Percentiles rank a stretch among this genome's conserved stretches.
phyloP scores from a whole-genome alignment of 2,797 vertebrate species.

The Micrastur ruficollis region DNA sequence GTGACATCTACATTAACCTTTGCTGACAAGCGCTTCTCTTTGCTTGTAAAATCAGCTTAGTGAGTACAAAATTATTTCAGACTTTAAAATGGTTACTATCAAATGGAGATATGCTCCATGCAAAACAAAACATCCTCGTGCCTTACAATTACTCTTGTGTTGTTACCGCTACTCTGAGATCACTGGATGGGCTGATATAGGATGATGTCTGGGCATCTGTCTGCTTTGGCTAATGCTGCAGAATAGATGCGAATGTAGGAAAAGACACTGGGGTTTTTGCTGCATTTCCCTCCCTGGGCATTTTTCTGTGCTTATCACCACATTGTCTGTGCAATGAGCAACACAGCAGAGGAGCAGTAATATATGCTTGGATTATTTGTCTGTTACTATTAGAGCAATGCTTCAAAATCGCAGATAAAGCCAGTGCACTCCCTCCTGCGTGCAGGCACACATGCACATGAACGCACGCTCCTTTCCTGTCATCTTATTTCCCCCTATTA shows the following conservation, averaged over 20 bases:
- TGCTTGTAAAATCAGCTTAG: constrained; percentile 66
- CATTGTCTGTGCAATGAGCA: constrained; percentile 10
- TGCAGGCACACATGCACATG: accelerated
- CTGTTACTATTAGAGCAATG: constrained; percentile 20
- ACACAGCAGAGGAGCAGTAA: constrained; percentile 29
- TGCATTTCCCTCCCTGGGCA: constrained; percentile 24
- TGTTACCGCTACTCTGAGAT: neutral
- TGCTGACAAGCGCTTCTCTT: constrained; percentile 63
- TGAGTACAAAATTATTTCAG: constrained; percentile 54
- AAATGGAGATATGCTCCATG: neutral
- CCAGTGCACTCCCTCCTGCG: accelerated
- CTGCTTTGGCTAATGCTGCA: constrained; percentile 1
- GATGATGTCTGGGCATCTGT: constrained; percentile 17
- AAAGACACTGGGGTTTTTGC: neutral
- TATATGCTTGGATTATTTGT: constrained; percentile 38
- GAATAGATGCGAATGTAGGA: neutral
- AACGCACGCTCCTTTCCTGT: neutral
- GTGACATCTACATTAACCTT: constrained; percentile 67
- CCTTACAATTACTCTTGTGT: neutral
- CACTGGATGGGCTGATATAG: neutral
- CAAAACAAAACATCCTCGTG: constrained; percentile 35
- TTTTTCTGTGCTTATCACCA: neutral
- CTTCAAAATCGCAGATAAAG: neutral
- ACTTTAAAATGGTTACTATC: constrained; percentile 43
- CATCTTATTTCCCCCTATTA: neutral